A percentile compares a stretch with the other conserved stretches of the same genome.
Evolutionary conservation across 92 coral and sea anemone genomes (phyloP).

Genomic region (Montipora capitata): DNA sequence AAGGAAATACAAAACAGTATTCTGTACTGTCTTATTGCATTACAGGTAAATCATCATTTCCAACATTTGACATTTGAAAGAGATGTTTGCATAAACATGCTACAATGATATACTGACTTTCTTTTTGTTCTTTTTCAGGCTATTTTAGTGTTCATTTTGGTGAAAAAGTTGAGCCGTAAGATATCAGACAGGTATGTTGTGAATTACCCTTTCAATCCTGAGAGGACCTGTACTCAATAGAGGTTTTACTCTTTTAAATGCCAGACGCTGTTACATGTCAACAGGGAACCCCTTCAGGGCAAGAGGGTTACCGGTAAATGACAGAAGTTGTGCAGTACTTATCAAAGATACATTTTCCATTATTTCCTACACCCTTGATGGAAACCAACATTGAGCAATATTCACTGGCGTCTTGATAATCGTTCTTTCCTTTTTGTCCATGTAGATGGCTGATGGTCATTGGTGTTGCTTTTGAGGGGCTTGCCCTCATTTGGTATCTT

Average conservation of each 20-base stretch:
- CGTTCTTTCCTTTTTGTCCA: background rate
- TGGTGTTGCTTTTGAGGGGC: slow-evolving; percentile 81
- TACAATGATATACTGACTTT: background rate
- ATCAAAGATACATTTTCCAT: too few relatives aligned
- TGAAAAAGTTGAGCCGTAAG: slow-evolving; percentile 81
- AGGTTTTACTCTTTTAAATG: background rate
- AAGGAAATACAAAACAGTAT: slow-evolving; percentile 87
- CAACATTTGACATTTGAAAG: background rate
- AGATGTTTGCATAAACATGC: background rate
- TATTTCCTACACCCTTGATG: too few relatives aligned
- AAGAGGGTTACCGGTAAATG: too few relatives aligned
- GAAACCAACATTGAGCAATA: too few relatives aligned
- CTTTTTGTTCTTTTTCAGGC: slow-evolving; percentile 62
- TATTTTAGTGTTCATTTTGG: slow-evolving; percentile 82
- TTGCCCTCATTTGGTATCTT: slow-evolving; percentile 84
- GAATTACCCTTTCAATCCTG: background rate
- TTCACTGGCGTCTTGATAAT: too few relatives aligned
- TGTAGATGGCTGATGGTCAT: slow-evolving; percentile 94
- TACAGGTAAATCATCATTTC: slow-evolving; percentile 77
- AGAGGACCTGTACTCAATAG: background rate
- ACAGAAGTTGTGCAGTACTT: too few relatives aligned
- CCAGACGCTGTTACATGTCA: too few relatives aligned
- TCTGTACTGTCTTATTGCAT: slow-evolving; percentile 84
- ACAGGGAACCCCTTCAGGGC: too few relatives aligned
- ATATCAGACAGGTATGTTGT: slow-evolving; percentile 87